Conservation (phyloP, 1,140 invertebrate genomes). For the Cydia fagiglandana region DNA sequence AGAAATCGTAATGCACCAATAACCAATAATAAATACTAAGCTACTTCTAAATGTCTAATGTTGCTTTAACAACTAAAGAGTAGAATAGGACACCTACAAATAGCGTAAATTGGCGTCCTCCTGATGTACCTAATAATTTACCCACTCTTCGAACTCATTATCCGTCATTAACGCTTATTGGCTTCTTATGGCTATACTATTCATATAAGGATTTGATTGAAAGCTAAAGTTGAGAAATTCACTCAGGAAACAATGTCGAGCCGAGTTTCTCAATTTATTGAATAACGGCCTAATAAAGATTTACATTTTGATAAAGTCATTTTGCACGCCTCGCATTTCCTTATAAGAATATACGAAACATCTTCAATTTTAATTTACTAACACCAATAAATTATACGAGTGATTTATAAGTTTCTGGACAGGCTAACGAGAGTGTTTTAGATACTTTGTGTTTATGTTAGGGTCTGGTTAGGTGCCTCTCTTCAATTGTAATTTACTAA, state of each 20-base stretch:
- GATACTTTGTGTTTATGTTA: not conserved
- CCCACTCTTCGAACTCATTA: not conserved
- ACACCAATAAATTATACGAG: not conserved
- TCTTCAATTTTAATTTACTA: not conserved
- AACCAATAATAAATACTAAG: too few relatives aligned
- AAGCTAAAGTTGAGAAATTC: constrained; percentile 2
- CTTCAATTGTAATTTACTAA: not conserved
- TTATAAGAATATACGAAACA: not conserved
- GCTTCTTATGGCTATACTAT: not conserved
- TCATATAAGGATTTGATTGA: not conserved
- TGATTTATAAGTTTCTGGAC: not conserved
- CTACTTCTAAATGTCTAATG: too few relatives aligned
- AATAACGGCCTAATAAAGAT: not conserved
- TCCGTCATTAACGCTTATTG: not conserved
- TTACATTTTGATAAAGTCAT: not conserved
- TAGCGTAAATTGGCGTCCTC: too few relatives aligned
- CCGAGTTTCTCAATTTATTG: constrained; percentile 8
- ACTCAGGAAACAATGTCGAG: constrained; percentile 11
- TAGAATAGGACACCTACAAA: too few relatives aligned
- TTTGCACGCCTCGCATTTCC: not conserved
- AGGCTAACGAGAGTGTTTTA: not conserved
- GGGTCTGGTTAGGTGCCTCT: not conserved
- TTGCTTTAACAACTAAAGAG: too few relatives aligned
- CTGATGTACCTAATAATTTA: not conserved
- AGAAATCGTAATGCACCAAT: too few relatives aligned